These are phyloP conservation scores for Hystrix brachyura DNA, from an alignment of 2,113 vertebrate species.

Conservation along the genomic window DNA sequence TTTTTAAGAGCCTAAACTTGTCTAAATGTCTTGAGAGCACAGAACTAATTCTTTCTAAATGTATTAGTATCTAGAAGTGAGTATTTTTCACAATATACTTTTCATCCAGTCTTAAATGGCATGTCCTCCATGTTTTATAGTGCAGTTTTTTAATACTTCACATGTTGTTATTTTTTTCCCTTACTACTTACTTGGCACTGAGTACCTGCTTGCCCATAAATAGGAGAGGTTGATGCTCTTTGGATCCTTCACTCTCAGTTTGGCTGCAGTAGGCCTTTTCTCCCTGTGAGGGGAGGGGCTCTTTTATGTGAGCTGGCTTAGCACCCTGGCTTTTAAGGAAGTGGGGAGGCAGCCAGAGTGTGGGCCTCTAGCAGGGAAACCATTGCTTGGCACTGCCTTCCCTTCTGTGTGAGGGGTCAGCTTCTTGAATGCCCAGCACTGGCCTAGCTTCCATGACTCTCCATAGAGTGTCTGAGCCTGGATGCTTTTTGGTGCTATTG, in stretches of 20 bases:
- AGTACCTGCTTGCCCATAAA: not conserved
- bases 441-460: not conserved
- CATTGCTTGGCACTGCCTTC: not conserved
- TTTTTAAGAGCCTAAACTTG: not conserved
- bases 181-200: not conserved
- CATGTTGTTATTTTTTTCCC: not conserved
- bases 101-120: not conserved
- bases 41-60: not conserved
- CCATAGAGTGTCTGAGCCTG: not conserved
- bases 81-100: not conserved
- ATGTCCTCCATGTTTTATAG: not conserved
- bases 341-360: not conserved
- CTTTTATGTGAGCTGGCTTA: not conserved
- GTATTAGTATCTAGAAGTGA: not conserved
- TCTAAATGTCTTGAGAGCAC: not conserved
- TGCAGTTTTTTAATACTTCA: conserved; percentile 11
- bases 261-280: conserved; percentile 16
- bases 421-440: not conserved
- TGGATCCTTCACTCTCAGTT: not conserved
- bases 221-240: not conserved
- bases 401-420: not conserved
- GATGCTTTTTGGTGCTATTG: conserved; percentile 15
- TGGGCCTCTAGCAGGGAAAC: not conserved
- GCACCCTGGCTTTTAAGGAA: not conserved
- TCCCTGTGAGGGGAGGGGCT: not conserved